Evolutionary conservation across 2,113 vertebrate genomes (phyloP).

Genomic region (Smithornis capensis): DNA sequence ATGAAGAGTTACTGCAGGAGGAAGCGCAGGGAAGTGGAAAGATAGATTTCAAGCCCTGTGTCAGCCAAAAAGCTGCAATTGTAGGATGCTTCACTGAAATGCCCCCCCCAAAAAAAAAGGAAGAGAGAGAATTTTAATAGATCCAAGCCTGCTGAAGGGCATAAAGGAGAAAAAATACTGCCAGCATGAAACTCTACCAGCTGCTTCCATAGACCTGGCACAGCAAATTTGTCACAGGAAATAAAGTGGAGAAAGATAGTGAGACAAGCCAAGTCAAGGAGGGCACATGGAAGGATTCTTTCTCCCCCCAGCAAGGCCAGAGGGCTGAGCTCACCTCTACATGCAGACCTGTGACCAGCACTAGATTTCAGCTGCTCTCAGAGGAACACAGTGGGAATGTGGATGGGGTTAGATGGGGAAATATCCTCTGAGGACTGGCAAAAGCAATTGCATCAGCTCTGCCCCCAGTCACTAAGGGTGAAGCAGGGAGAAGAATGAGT

Average conservation of each 20-base stretch:
- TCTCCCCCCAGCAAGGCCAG: rapidly evolving
- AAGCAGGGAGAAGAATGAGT: rapidly evolving
- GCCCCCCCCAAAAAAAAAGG: no score
- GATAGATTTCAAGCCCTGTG: background rate
- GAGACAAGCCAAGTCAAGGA: background rate
- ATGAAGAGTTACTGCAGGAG: background rate
- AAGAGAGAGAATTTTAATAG: background rate
- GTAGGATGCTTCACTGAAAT: background rate
- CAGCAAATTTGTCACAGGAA: background rate
- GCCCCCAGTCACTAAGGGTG: rapidly evolving
- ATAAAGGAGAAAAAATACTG: conserved; percentile 1
- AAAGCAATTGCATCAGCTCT: background rate
- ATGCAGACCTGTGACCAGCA: rapidly evolving
- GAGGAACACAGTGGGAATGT: rapidly evolving
- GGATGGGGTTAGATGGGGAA: background rate
- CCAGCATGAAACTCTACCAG: background rate
- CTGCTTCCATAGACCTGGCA: background rate
- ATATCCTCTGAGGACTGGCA: background rate
- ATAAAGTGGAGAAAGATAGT: background rate
- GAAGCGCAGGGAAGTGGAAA: background rate
- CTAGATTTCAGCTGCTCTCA: rapidly evolving
- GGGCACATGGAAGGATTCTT: background rate
- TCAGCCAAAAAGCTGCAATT: conserved; percentile 19
- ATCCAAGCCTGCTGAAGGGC: background rate
- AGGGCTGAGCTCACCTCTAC: background rate